Conservation (phyloP, 2,797 vertebrate species). For the Sebastes goodei region DNA sequence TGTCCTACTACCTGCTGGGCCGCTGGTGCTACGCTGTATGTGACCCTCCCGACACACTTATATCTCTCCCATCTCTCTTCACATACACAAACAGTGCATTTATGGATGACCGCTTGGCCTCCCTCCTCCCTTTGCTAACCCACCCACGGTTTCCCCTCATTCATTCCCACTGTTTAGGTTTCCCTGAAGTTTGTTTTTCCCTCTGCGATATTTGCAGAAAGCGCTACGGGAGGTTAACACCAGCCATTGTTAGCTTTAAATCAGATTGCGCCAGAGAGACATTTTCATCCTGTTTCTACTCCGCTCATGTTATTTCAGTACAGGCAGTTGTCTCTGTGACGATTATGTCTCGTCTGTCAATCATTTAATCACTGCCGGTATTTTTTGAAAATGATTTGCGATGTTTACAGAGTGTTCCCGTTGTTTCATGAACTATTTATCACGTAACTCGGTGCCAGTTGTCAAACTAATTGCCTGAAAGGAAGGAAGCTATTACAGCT, state of each 20-base stretch:
- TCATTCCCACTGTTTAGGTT: constrained; percentile 55
- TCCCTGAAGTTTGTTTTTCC: constrained; percentile 49
- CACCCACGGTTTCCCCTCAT: constrained; percentile 58
- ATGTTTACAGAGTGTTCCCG: neutral
- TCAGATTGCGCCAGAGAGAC: constrained; percentile 39
- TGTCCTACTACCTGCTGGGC: constrained; percentile 94
- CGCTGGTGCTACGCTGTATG: constrained; percentile 98
- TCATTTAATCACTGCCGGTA: neutral
- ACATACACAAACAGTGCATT: constrained; percentile 13
- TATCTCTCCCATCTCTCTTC: constrained; percentile 16
- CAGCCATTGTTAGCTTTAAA: constrained; percentile 57
- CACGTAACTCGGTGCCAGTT: neutral
- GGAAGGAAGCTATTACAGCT: constrained; percentile 27
- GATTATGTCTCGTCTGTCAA: neutral
- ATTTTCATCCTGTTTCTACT: constrained; percentile 46
- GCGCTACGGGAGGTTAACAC: constrained; percentile 25
- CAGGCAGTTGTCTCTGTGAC: constrained; percentile 12
- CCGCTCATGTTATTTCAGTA: neutral
- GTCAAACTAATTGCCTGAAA: constrained; percentile 14
- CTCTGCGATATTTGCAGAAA: constrained; percentile 9
- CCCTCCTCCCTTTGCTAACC: constrained; percentile 26
- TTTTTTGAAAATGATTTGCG: neutral
- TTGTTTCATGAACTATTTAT: constrained; percentile 20
- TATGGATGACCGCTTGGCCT: neutral
- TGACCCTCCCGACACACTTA: constrained; percentile 36